A percentile compares a stretch with the other conserved stretches of the same genome.
Evolutionary conservation across 1,140 invertebrate genomes (phyloP).

Genomic region (Heterodera carotae): DNA sequence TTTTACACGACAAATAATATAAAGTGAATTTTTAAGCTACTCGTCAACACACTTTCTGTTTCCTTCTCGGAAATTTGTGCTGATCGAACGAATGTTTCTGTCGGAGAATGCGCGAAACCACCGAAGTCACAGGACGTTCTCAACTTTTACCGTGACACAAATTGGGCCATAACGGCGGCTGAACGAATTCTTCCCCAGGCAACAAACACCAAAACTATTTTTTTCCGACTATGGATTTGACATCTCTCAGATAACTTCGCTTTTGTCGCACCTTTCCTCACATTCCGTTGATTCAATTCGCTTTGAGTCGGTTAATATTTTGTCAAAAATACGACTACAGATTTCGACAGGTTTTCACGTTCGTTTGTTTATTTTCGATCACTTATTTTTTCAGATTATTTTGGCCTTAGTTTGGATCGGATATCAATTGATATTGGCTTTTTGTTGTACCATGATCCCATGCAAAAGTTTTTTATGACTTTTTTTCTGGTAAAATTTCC

Average conservation of each 20-base stretch:
- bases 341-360: neutral
- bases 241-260: neutral
- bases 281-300: constrained; percentile 7
- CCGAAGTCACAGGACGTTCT: neutral
- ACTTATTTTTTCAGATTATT: neutral
- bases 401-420: neutral
- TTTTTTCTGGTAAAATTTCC: neutral
- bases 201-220: neutral
- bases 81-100: neutral
- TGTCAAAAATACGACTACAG: constrained; percentile 2
- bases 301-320: constrained; percentile 10
- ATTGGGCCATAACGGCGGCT: constrained; percentile 16
- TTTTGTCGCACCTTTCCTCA: constrained; percentile 10
- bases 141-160: neutral
- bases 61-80: neutral
- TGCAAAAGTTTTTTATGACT: neutral
- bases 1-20: neutral
- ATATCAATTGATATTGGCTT: constrained; percentile 7
- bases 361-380: neutral
- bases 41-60: constrained; percentile 4
- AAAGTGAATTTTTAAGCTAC: constrained; percentile 10
- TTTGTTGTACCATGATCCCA: constrained; percentile 8
- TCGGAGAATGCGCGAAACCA: neutral
- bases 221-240: neutral
- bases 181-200: constrained; percentile 14